phyloP scores from a whole-genome alignment of 2,113 vertebrate species.

The Todiramphus chloris region DNA sequence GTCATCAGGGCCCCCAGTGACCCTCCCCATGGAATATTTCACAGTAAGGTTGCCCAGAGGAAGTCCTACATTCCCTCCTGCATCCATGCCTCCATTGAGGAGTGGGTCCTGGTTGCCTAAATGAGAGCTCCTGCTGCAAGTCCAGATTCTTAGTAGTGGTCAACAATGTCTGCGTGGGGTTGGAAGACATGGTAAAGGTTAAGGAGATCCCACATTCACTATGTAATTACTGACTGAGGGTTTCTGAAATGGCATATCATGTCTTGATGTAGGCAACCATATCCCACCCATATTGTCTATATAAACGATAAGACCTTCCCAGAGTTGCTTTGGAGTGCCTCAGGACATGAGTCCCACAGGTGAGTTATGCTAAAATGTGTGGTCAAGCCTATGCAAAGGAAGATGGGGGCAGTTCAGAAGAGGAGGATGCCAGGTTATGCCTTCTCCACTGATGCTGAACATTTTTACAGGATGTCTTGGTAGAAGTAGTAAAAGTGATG shows the following conservation, averaged over 20 bases:
- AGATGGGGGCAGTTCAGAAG: background rate
- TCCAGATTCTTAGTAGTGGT: background rate
- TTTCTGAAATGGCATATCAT: background rate
- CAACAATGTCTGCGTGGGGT: background rate
- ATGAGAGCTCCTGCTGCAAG: background rate
- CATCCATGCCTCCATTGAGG: background rate
- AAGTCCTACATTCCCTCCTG: background rate
- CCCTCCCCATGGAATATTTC: background rate
- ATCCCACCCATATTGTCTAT: background rate
- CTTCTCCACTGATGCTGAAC: background rate
- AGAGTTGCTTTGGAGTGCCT: accelerated
- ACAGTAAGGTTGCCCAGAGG: background rate
- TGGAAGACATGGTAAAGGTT: background rate
- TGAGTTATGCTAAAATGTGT: background rate
- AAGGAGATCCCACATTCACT: background rate
- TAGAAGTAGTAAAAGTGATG: background rate
- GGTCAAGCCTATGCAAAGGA: background rate
- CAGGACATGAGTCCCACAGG: background rate
- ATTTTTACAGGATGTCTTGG: background rate
- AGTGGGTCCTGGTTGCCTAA: background rate
- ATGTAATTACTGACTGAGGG: background rate
- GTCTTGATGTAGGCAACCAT: background rate
- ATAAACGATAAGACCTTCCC: background rate
- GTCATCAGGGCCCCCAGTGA: background rate
- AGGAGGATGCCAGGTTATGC: background rate